Percentiles rank a stretch among this genome's conserved stretches.
Evolutionary conservation across 2,113 vertebrate species (phyloP).

Genomic region (Chaetops frenatus): DNA sequence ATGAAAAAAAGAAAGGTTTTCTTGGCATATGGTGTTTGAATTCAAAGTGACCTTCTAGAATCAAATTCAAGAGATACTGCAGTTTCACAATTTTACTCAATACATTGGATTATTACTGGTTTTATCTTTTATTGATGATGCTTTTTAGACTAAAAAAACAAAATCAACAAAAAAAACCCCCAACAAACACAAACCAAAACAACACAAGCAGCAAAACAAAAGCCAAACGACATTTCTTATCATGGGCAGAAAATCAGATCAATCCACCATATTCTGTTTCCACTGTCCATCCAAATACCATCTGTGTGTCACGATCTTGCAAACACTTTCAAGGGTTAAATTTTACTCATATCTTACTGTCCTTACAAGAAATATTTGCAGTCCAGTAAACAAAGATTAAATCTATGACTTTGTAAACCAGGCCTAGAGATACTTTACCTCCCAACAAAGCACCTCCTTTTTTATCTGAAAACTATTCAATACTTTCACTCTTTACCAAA

Average conservation of each 20-base stretch:
- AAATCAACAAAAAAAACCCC: accelerated
- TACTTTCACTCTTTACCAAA: background rate
- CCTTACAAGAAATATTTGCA: background rate
- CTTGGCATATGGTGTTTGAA: background rate
- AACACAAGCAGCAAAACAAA: background rate
- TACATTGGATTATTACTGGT: background rate
- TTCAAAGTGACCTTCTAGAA: background rate
- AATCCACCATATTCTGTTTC: background rate
- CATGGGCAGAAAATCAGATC: background rate
- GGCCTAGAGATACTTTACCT: background rate
- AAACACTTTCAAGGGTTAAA: background rate
- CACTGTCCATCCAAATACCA: background rate
- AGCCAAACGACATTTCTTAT: background rate
- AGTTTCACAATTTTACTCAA: background rate
- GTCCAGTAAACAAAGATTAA: background rate
- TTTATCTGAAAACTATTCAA: background rate
- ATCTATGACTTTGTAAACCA: background rate
- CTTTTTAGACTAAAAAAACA: background rate
- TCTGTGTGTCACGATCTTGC: background rate
- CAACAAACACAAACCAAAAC: background rate
- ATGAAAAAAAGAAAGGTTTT: background rate
- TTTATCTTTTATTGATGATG: background rate
- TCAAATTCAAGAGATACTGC: background rate
- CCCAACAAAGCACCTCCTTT: background rate
- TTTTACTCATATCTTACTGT: background rate